phyloP scores from a whole-genome alignment of 2,113 vertebrate genomes.

The Tetrao urogallus region DNA sequence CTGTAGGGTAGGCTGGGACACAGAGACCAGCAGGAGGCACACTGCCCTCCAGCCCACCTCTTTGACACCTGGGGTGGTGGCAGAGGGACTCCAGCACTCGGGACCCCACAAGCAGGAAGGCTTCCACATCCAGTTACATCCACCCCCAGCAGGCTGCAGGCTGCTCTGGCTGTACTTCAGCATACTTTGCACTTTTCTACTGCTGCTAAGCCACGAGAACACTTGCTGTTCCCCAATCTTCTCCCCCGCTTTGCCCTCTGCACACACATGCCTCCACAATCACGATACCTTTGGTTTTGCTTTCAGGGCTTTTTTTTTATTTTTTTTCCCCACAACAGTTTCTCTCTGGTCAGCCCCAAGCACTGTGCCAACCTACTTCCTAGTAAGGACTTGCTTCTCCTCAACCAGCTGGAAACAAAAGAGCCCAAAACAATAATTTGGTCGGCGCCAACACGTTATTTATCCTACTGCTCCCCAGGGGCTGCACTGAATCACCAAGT shows the following conservation, averaged over 20 bases:
- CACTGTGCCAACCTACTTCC: background rate
- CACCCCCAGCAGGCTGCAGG: rapidly evolving
- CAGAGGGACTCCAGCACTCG: rapidly evolving
- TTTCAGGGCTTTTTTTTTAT: background rate
- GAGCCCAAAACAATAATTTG: background rate
- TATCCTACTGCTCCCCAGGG: slow-evolving; percentile 44
- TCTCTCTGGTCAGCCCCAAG: background rate
- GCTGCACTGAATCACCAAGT: background rate
- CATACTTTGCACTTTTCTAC: too few relatives aligned
- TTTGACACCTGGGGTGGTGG: background rate
- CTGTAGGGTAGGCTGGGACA: too few relatives aligned
- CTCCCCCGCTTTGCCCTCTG: background rate
- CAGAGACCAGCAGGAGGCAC: too few relatives aligned
- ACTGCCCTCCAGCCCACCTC: background rate
- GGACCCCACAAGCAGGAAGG: background rate
- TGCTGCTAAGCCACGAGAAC: background rate
- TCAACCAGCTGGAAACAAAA: background rate
- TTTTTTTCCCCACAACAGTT: background rate
- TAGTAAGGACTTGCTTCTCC: background rate
- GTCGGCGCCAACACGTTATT: background rate
- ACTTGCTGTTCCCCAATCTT: background rate
- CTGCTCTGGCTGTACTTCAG: rapidly evolving
- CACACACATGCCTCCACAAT: rapidly evolving
- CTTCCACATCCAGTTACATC: background rate
- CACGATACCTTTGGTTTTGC: background rate